Evolutionary conservation across 2,797 vertebrate species (phyloP), one percentile per base, ranked within the genome.

Genomic region (Taenioides sp.): DNA sequence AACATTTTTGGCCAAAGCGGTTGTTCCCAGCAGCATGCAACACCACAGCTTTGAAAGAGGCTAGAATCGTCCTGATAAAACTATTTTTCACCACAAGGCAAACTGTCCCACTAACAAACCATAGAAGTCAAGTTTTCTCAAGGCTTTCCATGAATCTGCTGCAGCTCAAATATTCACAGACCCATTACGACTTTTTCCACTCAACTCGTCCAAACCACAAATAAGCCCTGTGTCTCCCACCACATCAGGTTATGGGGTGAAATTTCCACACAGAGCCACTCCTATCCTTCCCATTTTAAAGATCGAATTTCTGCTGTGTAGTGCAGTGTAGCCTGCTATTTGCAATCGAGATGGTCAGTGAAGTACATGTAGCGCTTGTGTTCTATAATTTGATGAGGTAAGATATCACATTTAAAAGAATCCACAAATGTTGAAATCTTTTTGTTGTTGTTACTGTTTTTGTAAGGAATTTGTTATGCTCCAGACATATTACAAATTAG

Each of bases 31-130:
- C 43, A 74, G 74, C 82, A 80, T 34, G 27, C 60, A 37, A 20
- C 31, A 72, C 75, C 65, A 80, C 70, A 74, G 82, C 22, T 25
- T 23, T 27, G 64, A 49, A 43, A 25, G 69, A 83, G 75, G 70
- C 71, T 63, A 69, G 74, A 83, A 83, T 76, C 66, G 58, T 83
- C 79, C 82, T 77, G 74, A 75, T 78, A 72, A 67, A 69, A 54
- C 70, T 76, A 65, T 86, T 84, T 88, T 49, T 65, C 22, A 49
- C 83, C 83, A 81, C 70, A 68, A 31, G 64, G 58, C 77, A 83
- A 79, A 80, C 69, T 74, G 83, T 31, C 6, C 58, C 66, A 25
- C 64, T 43, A 67, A 65, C 74, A 59, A 67, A 55, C 61, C 68
- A 64, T 59, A 20, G 17, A 52, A 16, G 22, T 16, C 65, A 17